phyloP scores from a whole-genome alignment of 2,797 vertebrate genomes.

The Manis javanica region DNA sequence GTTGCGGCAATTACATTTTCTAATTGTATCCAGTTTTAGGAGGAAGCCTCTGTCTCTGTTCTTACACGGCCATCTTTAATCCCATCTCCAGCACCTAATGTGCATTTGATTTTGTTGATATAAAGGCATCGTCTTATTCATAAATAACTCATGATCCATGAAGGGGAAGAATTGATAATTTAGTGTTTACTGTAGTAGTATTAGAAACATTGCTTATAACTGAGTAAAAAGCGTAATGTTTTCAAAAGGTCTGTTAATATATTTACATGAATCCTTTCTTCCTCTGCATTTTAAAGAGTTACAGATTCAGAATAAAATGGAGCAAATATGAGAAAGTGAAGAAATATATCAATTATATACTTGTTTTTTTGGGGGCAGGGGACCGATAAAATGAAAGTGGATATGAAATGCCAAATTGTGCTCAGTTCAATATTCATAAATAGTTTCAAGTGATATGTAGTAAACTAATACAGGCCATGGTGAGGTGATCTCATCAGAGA shows the following conservation, averaged over 20 bases:
- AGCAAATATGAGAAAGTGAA: neutral
- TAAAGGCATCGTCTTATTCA: neutral
- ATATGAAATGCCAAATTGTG: neutral
- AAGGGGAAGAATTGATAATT: neutral
- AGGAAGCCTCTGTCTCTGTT: too few relatives aligned
- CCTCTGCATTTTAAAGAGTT: slow-evolving; percentile 53
- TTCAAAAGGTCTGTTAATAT: neutral
- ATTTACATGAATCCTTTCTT: neutral
- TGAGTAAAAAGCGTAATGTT: slow-evolving; percentile 7
- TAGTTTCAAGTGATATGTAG: neutral
- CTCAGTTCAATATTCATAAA: neutral
- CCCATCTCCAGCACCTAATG: neutral
- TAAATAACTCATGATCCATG: slow-evolving; percentile 19
- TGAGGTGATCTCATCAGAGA: neutral
- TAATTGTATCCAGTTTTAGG: too few relatives aligned
- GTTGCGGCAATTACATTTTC: too few relatives aligned
- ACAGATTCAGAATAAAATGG: slow-evolving; percentile 30
- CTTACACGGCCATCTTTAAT: too few relatives aligned
- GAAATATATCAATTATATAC: neutral
- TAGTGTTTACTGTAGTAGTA: neutral
- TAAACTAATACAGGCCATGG: neutral
- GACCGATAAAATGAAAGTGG: neutral
- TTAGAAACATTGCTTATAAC: slow-evolving; percentile 12
- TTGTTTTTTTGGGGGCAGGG: neutral
- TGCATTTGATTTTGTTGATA: neutral